phyloP scores from a whole-genome alignment of 1,140 invertebrate genomes.

The Archivesica marissinica region DNA sequence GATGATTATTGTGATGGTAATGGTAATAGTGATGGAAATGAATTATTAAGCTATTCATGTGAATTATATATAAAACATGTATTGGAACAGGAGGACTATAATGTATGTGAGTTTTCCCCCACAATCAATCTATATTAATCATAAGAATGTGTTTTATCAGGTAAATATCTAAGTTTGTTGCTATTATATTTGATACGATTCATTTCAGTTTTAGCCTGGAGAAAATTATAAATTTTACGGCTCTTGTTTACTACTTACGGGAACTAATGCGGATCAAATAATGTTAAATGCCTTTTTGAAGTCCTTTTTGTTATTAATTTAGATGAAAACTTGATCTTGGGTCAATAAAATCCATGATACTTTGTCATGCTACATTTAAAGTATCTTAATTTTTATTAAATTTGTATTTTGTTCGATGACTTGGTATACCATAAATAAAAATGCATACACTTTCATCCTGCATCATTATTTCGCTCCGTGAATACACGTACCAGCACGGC shows the following conservation, averaged over 20 bases:
- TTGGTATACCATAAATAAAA: not conserved
- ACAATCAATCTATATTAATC: no score
- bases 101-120: no score
- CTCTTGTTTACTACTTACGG: conserved; percentile 27
- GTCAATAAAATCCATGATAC: conserved; percentile 38
- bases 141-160: not conserved
- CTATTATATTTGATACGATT: not conserved
- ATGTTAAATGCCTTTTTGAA: conserved; percentile 33
- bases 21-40: no score
- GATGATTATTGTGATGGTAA: no score
- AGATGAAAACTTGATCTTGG: conserved; percentile 40
- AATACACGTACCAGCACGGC: conserved; percentile 4
- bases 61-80: no score
- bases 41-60: no score
- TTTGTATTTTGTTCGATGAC: conserved; percentile 3
- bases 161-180: conserved; percentile 5
- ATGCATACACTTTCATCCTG: not conserved
- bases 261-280: conserved; percentile 29
- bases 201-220: conserved; percentile 19
- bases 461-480: not conserved
- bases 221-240: conserved; percentile 28
- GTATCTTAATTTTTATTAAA: conserved; percentile 10
- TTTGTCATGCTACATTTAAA: conserved; percentile 24
- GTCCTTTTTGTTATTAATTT: conserved; percentile 39
- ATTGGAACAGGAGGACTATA: no score